Evolutionary conservation across 2,113 vertebrate species (phyloP), one percentile per base, ranked within the genome.

Genomic region (Setophaga kirtlandii): DNA sequence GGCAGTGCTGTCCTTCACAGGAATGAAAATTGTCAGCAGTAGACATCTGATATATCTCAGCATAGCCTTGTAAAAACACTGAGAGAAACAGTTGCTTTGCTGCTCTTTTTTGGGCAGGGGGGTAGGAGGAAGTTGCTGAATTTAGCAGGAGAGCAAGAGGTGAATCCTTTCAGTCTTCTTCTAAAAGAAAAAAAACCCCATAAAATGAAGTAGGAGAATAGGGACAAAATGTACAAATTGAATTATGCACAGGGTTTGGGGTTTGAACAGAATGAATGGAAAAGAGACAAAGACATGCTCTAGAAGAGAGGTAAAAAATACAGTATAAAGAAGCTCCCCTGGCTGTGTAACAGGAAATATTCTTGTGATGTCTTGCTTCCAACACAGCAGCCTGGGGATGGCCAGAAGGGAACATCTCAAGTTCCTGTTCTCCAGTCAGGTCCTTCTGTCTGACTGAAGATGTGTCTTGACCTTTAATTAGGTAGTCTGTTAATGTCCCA

Each of bases 41-140:
- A 78, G 60, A 27, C 23, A 70, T 87, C 37, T 63, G 84, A 89
- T 74, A 33, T 70, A 50, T 93, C 90, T 81, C 69, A 87, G 64
- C n/a, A 37, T n/a, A 77, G 76, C 60, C 76, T 87, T 62, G 53
- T 75, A 68, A 79, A 90, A 87, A 37, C 24, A 75, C 56, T 42
- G 70, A 82, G 52, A 37, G 41, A 56, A 92, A 49, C 70, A 88
- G 83, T 88, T 96, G 75, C 41, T 93, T 92, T 93, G 56, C 76
- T 95, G 91, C 91, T 94, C 68, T 63, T 78, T 91, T 96, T 77
- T 60, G 62, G 49, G 33, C 23, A 5, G 15, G 28, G 24, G 15
- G 39, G n/a, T 89, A 58, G 65, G 62, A 79, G 67, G 70, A 93
- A 71, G 55, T 41, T 70, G 39, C 85, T 86, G 64, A 92, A 93